Evolutionary conservation across 2,113 vertebrate genomes (phyloP).

Genomic region (Tor tambroides): DNA sequence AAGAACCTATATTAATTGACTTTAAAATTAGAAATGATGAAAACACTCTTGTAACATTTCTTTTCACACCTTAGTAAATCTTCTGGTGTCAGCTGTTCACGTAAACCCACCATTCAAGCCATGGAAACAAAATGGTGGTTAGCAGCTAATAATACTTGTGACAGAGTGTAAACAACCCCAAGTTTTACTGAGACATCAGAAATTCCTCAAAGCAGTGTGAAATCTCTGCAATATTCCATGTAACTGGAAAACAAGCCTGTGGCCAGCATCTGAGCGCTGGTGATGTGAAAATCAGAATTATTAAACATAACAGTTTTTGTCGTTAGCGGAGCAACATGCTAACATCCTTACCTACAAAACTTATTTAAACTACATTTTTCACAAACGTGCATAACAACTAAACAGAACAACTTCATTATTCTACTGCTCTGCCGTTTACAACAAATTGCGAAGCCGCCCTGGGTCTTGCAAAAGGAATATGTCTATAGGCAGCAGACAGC

Average conservation of each 20-base stretch:
- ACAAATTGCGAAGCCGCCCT: not conserved
- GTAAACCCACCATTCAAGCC: slow-evolving; percentile 42
- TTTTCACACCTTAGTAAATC: not conserved
- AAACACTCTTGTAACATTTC: too few species aligned
- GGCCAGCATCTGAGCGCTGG: not conserved
- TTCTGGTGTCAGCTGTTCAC: not conserved
- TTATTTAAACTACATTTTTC: not conserved
- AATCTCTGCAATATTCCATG: slow-evolving; percentile 66
- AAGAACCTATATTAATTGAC: too few species aligned
- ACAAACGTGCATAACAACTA: not conserved
- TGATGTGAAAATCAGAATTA: not conserved
- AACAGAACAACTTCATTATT: not conserved
- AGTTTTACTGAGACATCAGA: slow-evolving; percentile 72
- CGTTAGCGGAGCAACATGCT: not conserved
- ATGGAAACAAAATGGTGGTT: slow-evolving; percentile 67
- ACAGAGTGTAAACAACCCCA: slow-evolving; percentile 72
- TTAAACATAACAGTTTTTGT: not conserved
- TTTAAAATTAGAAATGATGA: too few species aligned
- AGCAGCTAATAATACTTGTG: slow-evolving; percentile 73
- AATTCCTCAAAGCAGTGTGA: slow-evolving; percentile 68
- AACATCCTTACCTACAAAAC: not conserved
- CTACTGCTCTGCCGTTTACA: not conserved
- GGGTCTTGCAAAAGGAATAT: not conserved
- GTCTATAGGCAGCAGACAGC: not conserved
- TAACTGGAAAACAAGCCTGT: slow-evolving; percentile 59